Conservation (phyloP, 2,113 vertebrate species). For the Cheilinus undulatus region DNA sequence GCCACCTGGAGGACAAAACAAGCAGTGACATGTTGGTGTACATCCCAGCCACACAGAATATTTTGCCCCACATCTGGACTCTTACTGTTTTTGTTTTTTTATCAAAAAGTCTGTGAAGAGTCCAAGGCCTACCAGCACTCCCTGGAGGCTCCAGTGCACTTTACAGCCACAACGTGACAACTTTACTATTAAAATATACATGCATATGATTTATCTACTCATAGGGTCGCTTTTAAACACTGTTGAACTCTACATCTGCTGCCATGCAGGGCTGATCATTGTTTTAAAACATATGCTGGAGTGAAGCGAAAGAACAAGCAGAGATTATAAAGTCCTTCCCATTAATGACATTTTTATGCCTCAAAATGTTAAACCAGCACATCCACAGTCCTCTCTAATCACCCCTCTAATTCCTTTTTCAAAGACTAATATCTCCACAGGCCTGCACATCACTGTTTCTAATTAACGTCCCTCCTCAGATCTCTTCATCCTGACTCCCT, state of each 20-base stretch:
- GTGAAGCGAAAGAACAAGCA: background rate
- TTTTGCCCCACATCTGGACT: too few relatives aligned
- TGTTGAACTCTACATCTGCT: background rate
- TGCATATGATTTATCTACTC: background rate
- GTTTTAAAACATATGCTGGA: background rate
- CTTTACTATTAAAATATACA: background rate
- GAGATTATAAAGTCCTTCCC: conserved; percentile 5
- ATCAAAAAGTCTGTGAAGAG: too few relatives aligned
- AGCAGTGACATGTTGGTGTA: background rate
- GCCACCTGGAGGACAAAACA: conserved; percentile 63
- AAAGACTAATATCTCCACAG: conserved; percentile 1
- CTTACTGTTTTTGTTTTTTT: background rate
- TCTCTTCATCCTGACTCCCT: conserved; percentile 1
- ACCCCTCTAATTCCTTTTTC: conserved; percentile 1
- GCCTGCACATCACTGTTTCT: conserved; percentile 11
- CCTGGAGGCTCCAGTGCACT: background rate
- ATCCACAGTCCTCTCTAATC: conserved; percentile 10
- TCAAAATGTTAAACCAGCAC: background rate
- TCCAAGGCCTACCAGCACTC: background rate
- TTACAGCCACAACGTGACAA: background rate
- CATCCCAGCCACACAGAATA: too few relatives aligned
- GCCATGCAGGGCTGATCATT: background rate
- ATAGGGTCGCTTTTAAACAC: too few relatives aligned
- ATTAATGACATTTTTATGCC: background rate
- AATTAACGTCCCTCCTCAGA: conserved; percentile 29